Base-by-base conservation (phyloP, 2,113 vertebrate species). In the Clarias batrachus region DNA sequence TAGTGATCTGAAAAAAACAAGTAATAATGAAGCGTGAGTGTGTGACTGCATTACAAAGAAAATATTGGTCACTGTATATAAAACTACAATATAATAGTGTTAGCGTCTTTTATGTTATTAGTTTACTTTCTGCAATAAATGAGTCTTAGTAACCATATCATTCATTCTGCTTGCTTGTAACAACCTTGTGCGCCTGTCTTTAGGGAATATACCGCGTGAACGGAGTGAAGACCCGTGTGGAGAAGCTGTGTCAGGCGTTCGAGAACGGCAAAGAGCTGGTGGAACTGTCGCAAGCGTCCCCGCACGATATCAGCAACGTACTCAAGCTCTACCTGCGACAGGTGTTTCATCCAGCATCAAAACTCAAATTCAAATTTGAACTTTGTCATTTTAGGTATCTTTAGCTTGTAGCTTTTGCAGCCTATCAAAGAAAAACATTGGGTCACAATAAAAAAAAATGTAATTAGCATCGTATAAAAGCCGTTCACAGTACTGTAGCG, bases 141-240 rank as follows among this genome's bases (percentile, higher is more conserved):
- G 30, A 33, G 30, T 33, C 30, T 33, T 52, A n/a, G 21, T 52
- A 76, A 48, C 0, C 0, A 3, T 73, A 41, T 73, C 33, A 23
- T 73, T 19, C 17, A 16, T 71, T 41, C 3, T 73, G 41, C 23
- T 12, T 48, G 9, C 71, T 74, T 41, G 3, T 37, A 41, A 77
- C 52, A 21, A 73, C 52, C 19, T 37, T 80, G 19, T 48, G 60
- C 57, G 48, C 59, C 25, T 79, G 77, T 79, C 11, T 86, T 66
- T 91, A 99, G 98, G 98, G 98, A 80, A 99, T 99, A 91, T 99
- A 99, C 91, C 94, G 98, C 1, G 97, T 99, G 10, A 99, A 99
- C 0, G 98, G 98, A 0, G 98, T 99, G 76, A 99, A 99, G 94
- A 97, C 98, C 0, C 97, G 98, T 0, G 98, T 99, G 92, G 98